A percentile compares a stretch with the other conserved stretches of the same genome.
phyloP scores from a whole-genome alignment of 2,797 vertebrate species.

The Sebastes iracundus region DNA sequence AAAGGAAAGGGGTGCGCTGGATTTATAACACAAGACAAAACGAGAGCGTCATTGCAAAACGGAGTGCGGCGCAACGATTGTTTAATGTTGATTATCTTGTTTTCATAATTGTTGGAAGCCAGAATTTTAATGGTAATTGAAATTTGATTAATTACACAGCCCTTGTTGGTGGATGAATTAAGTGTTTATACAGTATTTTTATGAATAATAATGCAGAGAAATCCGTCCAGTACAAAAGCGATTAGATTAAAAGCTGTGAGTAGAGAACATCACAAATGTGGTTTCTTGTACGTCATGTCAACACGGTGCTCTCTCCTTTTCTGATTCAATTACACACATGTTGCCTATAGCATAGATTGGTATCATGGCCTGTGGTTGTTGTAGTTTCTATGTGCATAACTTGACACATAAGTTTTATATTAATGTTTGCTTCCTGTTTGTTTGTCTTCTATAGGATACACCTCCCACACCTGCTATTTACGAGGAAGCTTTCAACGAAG shows the following conservation, averaged over 20 bases:
- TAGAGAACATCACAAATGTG: neutral
- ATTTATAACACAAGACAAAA: too few species aligned
- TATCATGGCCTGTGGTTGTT: neutral
- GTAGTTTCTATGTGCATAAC: neutral
- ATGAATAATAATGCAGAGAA: neutral
- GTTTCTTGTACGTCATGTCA: neutral
- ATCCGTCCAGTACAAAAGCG: neutral
- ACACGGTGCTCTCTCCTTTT: neutral
- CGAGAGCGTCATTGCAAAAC: too few species aligned
- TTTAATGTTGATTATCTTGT: too few species aligned
- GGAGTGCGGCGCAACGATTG: too few species aligned
- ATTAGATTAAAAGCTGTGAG: conserved; percentile 1
- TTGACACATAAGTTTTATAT: neutral
- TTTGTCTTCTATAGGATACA: conserved; percentile 77
- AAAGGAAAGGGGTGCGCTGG: too few species aligned
- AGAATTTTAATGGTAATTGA: too few species aligned
- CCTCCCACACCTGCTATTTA: conserved; percentile 83
- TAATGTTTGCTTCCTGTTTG: conserved; percentile 47
- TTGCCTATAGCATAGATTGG: neutral
- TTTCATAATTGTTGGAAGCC: too few species aligned
- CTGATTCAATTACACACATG: neutral
- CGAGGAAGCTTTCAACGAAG: conserved; percentile 80
- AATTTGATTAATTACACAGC: too few species aligned
- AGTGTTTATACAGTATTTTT: conserved; percentile 3
- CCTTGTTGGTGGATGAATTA: neutral